Evolutionary conservation across 2,113 vertebrate genomes (phyloP).

Genomic region (Rhineura floridana): DNA sequence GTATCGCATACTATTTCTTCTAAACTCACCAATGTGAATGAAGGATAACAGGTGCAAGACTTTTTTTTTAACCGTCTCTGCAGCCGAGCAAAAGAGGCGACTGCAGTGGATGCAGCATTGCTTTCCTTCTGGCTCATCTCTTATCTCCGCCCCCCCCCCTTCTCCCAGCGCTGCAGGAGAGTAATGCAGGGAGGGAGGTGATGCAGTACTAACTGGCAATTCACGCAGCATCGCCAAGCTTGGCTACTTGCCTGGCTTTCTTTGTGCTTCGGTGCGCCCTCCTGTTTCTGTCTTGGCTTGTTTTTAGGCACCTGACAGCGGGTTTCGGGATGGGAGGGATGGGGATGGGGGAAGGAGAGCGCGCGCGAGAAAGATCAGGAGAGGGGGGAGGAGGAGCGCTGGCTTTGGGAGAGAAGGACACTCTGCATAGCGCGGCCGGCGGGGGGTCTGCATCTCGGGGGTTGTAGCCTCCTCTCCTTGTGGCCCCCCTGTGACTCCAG

Average conservation of each 20-base stretch:
- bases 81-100: not conserved
- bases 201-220: constrained; percentile 14
- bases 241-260: not conserved
- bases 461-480: not conserved
- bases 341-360: not conserved
- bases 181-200: constrained; percentile 7
- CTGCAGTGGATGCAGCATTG: constrained; percentile 26
- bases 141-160: not conserved
- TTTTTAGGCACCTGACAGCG: not conserved
- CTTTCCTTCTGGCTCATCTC: not conserved
- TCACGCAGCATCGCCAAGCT: not conserved
- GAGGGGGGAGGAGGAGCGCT: not conserved
- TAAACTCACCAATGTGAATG: not conserved
- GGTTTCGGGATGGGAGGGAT: not conserved
- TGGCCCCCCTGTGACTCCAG: not conserved
- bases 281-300: not conserved
- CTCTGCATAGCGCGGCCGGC: not conserved
- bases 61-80: not conserved
- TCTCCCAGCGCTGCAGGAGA: not conserved
- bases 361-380: accelerated
- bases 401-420: not conserved
- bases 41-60: not conserved
- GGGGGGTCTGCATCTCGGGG: not conserved
- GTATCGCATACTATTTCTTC: too few species aligned
- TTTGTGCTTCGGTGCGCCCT: not conserved